A percentile compares a stretch with the other conserved stretches of the same genome.
phyloP scores from a whole-genome alignment of 2,888 invertebrate species.

The Zygaena filipendulae region DNA sequence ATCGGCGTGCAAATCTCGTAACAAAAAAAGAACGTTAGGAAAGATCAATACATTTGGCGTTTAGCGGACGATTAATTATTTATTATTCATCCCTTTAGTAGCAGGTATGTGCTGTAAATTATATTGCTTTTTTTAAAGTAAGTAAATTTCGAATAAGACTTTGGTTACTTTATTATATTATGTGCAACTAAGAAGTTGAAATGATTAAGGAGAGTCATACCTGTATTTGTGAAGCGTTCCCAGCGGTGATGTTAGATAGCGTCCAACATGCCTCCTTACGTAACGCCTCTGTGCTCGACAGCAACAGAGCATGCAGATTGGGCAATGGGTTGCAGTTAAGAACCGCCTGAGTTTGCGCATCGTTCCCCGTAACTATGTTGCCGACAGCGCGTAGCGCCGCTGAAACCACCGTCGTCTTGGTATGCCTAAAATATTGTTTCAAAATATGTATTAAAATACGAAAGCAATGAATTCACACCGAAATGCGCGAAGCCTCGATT shows the following conservation, averaged over 20 bases:
- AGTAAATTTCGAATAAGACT: no score
- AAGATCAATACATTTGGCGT: no score
- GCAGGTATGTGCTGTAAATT: no score
- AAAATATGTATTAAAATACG: no score
- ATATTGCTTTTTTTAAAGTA: no score
- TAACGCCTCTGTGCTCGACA: constrained; percentile 84
- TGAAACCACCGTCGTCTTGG: constrained; percentile 84
- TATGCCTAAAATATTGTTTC: constrained; percentile 69
- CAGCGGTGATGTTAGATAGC: constrained; percentile 95
- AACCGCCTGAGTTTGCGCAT: constrained; percentile 94
- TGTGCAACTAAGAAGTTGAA: no score
- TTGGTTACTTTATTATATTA: no score
- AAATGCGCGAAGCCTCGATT: background rate
- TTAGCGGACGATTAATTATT: no score
- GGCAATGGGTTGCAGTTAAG: constrained; percentile 91
- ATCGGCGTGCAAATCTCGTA: no score
- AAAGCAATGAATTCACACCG: background rate
- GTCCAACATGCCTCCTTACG: constrained; percentile 98
- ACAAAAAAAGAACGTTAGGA: no score
- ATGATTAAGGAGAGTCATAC: no score
- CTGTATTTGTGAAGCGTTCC: constrained; percentile 94
- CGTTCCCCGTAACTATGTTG: constrained; percentile 97
- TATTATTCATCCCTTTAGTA: no score
- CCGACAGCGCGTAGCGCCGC: constrained; percentile 97
- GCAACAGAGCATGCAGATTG: constrained; percentile 75